Evolutionary conservation across 2,797 vertebrate species (phyloP).

Genomic region (Eupleurogrammus muticus): DNA sequence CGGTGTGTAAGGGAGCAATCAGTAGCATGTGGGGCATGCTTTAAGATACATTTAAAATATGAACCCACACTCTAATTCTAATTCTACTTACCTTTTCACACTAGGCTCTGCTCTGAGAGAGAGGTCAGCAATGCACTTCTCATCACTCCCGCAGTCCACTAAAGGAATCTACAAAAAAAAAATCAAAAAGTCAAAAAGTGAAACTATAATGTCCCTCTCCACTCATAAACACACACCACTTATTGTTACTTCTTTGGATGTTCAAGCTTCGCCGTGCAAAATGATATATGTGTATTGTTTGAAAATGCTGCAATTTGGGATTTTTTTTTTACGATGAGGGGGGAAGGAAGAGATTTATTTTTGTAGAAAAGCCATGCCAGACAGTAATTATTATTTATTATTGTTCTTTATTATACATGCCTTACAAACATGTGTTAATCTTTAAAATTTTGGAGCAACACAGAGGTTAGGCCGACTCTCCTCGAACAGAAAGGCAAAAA

Average conservation of each 20-base stretch:
- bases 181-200: neutral
- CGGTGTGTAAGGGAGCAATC: neutral
- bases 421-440: neutral
- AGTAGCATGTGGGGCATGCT: neutral
- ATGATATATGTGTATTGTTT: no score
- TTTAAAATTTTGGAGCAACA: neutral
- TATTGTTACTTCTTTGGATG: neutral
- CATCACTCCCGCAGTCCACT: constrained; percentile 91
- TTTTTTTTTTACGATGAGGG: neutral
- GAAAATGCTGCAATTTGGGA: neutral
- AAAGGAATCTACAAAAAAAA: constrained; percentile 77
- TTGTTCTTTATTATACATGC: neutral
- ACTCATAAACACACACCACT: neutral
- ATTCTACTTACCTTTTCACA: constrained; percentile 77
- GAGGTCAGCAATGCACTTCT: constrained; percentile 92
- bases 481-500: constrained; percentile 4
- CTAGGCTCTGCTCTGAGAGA: constrained; percentile 83
- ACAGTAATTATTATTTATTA: neutral
- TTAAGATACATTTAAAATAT: neutral
- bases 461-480: neutral
- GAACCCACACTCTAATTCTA: neutral
- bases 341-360: neutral
- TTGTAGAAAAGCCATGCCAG: no score
- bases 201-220: neutral
- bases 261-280: neutral